phyloP scores from a whole-genome alignment of 2,888 invertebrate species.

The Spialia ferax region DNA sequence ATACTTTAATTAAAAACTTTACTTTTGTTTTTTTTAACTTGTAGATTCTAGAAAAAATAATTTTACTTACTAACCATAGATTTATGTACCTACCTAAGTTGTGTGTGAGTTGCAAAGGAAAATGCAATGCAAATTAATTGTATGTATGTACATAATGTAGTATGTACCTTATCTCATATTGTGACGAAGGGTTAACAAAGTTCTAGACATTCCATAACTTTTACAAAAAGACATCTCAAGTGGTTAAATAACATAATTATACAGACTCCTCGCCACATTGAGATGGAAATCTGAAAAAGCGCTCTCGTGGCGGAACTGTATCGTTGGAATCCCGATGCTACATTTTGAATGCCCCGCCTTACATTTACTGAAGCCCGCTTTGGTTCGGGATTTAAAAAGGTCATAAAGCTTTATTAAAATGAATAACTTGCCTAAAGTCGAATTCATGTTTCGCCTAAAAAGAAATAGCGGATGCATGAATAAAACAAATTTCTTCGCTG shows the following conservation, averaged over 20 bases:
- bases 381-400: slow-evolving; percentile 40
- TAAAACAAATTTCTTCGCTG: slow-evolving; percentile 2
- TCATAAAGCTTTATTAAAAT: slow-evolving; percentile 40
- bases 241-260: slow-evolving; percentile 36
- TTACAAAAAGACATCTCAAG: slow-evolving; percentile 13
- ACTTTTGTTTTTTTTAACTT: too few relatives aligned
- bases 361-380: slow-evolving; percentile 39
- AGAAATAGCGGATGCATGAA: slow-evolving; percentile 14
- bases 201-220: not conserved
- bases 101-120: too few relatives aligned
- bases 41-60: too few relatives aligned
- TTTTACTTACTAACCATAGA: too few relatives aligned
- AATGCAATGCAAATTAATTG: too few relatives aligned
- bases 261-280: slow-evolving; percentile 37
- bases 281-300: slow-evolving; percentile 39
- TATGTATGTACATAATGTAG: too few relatives aligned
- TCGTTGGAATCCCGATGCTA: slow-evolving; percentile 34
- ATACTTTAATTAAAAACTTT: too few relatives aligned
- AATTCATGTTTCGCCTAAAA: slow-evolving; percentile 24
- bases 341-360: slow-evolving; percentile 36
- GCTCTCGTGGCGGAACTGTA: slow-evolving; percentile 37
- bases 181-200: too few relatives aligned
- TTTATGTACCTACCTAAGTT: too few relatives aligned
- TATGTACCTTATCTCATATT: too few relatives aligned
- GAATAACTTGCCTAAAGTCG: slow-evolving; percentile 35